Base-by-base conservation (phyloP, 2,797 vertebrate genomes). In the Ciconia nigra region DNA sequence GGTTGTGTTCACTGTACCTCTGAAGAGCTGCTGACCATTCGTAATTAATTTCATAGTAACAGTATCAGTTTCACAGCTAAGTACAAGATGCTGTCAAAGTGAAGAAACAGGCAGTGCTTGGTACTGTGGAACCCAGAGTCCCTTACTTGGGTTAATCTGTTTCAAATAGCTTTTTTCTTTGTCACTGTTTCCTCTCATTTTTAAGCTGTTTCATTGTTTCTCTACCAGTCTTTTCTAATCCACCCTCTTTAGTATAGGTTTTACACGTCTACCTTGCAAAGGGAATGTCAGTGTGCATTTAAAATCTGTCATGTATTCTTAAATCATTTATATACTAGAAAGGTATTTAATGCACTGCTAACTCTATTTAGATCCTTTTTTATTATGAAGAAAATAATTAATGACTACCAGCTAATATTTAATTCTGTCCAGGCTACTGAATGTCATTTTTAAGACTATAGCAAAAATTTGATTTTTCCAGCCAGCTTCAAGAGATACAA, bases 301-400 rank as follows among this genome's bases (percentile, higher is more conserved):
- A 89, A 94, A 89, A 84, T 46, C 92, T 93, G 93, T 84, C 93
- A 89, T 57, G 86, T 92, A 93, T 72, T 89, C 67, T 79, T 93
- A 93, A 95, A 89, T 96, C 52, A 96, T 93, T 95, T 94, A 92
- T 84, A 90, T n/a, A 66, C 44, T 79, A 94, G 90, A 92, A 93
- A 96, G 93, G 81, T 92, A 96, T 89, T 96, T 96, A 94, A 96
- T 92, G 86, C 81, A 94, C 90, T 94, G 91, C 85, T 97, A 95
- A 93, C 63, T 89, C 81, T 70, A 96, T 92, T 95, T 93, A 79
- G n/a, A 77, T 83, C 44, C 69, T 85, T 84, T 94, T 88, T 79
- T 73, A 87, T 66, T 72, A 95, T 51, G 37, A 93, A 89, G 80
- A 93, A 97, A 93, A 96, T 90, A 87, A 61, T 71, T 69, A 92